Conservation (phyloP, 23 tunicate genomes). For the Clavelina lepadiformis region DNA sequence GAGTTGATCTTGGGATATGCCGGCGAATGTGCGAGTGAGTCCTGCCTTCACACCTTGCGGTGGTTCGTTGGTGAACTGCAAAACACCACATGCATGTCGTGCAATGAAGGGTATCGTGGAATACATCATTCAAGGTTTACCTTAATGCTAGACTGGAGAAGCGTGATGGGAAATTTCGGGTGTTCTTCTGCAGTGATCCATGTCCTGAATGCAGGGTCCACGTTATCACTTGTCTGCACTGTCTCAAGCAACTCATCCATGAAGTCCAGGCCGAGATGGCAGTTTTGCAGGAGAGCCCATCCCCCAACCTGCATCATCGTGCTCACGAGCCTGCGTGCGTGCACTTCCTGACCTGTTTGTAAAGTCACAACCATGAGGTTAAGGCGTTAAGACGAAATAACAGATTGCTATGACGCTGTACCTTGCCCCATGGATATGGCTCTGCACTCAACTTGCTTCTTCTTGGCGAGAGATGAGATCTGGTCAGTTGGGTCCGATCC, state of each 20-base stretch:
- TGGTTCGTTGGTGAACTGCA: slow-evolving; percentile 92
- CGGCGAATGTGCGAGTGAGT: slow-evolving; percentile 90
- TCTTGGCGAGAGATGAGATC: slow-evolving; percentile 76
- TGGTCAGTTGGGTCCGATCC: slow-evolving; percentile 99
- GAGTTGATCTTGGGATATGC: slow-evolving; percentile 81
- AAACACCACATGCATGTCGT: background rate
- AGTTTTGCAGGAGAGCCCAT: slow-evolving; percentile 92
- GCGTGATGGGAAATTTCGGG: slow-evolving; percentile 88
- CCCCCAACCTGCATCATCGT: slow-evolving; percentile 80
- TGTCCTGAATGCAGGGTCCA: slow-evolving; percentile 67
- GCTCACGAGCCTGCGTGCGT: slow-evolving; percentile 86
- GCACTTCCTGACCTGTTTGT: slow-evolving; percentile 90
- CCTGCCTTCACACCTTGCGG: slow-evolving; percentile 97
- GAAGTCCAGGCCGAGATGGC: slow-evolving; percentile 94
- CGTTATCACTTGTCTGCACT: slow-evolving; percentile 80
- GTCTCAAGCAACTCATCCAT: slow-evolving; percentile 94
- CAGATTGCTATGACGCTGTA: too few relatives aligned
- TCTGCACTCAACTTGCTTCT: slow-evolving; percentile 78
- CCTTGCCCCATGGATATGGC: slow-evolving; percentile 99
- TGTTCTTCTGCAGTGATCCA: slow-evolving; percentile 98
- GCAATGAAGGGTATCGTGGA: background rate
- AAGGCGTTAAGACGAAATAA: too few relatives aligned
- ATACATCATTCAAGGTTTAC: slow-evolving; percentile 26
- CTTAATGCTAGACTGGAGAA: slow-evolving; percentile 92
- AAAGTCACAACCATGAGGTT: too few relatives aligned